Percentiles rank a stretch among this genome's conserved stretches.
These are phyloP conservation scores for Xestia c-nigrum DNA, from an alignment of 2,888 invertebrate species.

Conservation along the genomic window DNA sequence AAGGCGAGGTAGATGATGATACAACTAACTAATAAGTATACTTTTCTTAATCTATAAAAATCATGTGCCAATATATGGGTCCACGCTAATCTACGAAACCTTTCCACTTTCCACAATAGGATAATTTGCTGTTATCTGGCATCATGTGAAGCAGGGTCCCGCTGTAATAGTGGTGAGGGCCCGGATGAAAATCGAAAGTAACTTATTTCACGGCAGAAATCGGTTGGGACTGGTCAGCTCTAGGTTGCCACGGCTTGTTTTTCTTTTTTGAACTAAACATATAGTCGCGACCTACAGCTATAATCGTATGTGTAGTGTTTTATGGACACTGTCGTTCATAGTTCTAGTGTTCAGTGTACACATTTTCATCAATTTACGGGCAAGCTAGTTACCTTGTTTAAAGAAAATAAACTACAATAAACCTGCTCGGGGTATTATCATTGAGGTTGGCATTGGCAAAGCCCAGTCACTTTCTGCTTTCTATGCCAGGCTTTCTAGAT, in stretches of 20 bases:
- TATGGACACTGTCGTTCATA: not conserved
- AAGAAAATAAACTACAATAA: slow-evolving; percentile 47
- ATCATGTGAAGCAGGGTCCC: not conserved
- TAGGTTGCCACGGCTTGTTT: no score
- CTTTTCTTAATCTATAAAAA: not conserved
- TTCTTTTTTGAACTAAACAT: no score
- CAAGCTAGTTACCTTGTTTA: not conserved
- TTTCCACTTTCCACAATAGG: not conserved
- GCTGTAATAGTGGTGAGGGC: not conserved
- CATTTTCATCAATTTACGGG: slow-evolving; percentile 6
- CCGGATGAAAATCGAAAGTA: no score
- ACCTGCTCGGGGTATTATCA: slow-evolving; percentile 52
- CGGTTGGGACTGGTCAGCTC: no score
- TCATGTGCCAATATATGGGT: not conserved
- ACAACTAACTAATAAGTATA: not conserved
- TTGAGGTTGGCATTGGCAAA: slow-evolving; percentile 33
- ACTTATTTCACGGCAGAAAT: no score
- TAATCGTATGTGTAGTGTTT: not conserved
- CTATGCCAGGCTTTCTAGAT: slow-evolving; percentile 52
- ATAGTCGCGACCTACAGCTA: not conserved
- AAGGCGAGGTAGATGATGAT: not conserved
- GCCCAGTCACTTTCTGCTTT: slow-evolving; percentile 57
- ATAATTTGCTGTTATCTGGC: not conserved
- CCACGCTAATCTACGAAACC: not conserved
- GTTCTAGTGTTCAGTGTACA: slow-evolving; percentile 1